Evolutionary conservation across 2,113 vertebrate species (phyloP), one percentile per base, ranked within the genome.

Genomic region (Hystrix brachyura): DNA sequence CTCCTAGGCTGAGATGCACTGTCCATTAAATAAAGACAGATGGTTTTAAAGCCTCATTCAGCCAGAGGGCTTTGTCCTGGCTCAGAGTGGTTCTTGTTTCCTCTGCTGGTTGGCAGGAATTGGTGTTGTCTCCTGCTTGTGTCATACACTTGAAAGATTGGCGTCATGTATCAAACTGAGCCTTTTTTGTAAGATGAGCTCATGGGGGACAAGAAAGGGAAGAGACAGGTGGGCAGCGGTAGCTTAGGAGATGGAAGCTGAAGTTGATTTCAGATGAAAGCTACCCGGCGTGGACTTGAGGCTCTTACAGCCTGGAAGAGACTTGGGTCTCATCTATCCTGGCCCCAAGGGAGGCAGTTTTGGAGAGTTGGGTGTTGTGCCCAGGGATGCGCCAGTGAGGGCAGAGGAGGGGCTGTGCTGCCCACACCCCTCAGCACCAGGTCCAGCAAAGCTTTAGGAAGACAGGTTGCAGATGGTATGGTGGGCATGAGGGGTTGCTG

Each of bases 111-210:
- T 17, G 34, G 48, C 51, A 21, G 87, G 81, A 93, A 21, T 95
- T 55, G 62, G 18, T 62, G 60, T 81, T 81, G 71, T 78, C 65
- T 97, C 51, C 25, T 92, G 74, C 38, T 90, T 94, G 4, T 82
- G 43, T 83, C 78, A 48, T 51, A 48, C 46, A 51, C 78, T 96
- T 93, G 83, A 80, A 92, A 97, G 93, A 95, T 65, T 60, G 82
- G 59, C 14, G 43, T 96, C 87, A 23, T 19, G 1, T 87, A 67
- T 27, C 65, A 94, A 53, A 90, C 69, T 1, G 38, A 93, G 82
- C 46, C 82, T 72, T 89, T 5, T 90, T 48, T 96, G 91, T 97
- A 93, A 96, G 93, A 96, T 87, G 74, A 97, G 89, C 86, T 81
- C 72, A 14, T 67, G 21, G 62, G 82, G 38, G 29, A 90, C 67